phyloP scores from a whole-genome alignment of 2,888 invertebrate species.

The Tiphia femorata region DNA sequence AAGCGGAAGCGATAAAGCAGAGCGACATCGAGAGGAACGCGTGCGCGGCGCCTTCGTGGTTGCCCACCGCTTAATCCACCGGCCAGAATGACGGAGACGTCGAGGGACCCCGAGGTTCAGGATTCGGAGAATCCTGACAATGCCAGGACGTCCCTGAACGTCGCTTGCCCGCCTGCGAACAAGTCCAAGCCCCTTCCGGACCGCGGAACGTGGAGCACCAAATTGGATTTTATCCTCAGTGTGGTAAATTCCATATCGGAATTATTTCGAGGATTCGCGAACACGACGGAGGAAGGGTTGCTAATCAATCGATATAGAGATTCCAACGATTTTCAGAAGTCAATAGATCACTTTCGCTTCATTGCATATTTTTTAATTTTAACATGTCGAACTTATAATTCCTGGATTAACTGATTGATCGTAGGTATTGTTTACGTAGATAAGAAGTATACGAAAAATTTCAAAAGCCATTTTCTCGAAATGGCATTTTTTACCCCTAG shows the following conservation, averaged over 20 bases:
- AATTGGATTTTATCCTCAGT: conserved; percentile 93
- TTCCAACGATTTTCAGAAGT: too few species aligned
- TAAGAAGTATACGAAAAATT: too few species aligned
- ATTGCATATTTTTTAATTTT: too few species aligned
- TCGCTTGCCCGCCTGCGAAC: conserved; percentile 51
- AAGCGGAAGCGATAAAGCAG: conserved; percentile 22
- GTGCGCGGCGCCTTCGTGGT: conserved; percentile 8
- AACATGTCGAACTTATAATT: too few species aligned
- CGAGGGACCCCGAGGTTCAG: conserved; percentile 60
- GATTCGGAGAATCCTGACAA: conserved; percentile 58
- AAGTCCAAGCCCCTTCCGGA: conserved; percentile 73
- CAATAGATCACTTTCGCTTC: too few species aligned
- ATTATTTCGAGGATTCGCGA: too few species aligned
- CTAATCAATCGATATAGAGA: too few species aligned
- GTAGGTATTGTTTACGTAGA: too few species aligned
- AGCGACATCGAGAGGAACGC: conserved; percentile 13
- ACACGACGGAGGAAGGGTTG: too few species aligned
- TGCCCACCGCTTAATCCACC: conserved; percentile 7
- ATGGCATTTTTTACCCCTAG: too few species aligned
- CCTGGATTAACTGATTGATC: too few species aligned
- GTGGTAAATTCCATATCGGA: conserved; percentile 71
- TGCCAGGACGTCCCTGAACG: conserved; percentile 57
- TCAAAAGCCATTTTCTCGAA: too few species aligned
- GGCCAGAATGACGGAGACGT: conserved; percentile 60
- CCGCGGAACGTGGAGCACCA: conserved; percentile 90